Percentiles rank a stretch among this genome's conserved stretches.
phyloP scores from a whole-genome alignment of 2,797 vertebrate species.

The Sylvilagus floridanus region DNA sequence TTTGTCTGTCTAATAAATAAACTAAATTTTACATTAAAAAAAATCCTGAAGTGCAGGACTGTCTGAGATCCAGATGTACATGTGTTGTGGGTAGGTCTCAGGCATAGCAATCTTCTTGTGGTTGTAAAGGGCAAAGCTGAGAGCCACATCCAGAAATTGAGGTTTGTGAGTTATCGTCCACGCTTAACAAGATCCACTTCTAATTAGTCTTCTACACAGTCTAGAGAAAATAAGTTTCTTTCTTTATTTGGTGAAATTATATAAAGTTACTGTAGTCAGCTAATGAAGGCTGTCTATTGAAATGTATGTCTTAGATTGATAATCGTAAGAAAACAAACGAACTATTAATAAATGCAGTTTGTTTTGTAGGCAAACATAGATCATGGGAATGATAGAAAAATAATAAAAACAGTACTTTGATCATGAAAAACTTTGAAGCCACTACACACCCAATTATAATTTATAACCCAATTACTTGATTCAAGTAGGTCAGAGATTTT shows the following conservation, averaged over 20 bases:
- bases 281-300: neutral
- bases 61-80: neutral
- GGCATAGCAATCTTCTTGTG: neutral
- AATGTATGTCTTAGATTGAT: neutral
- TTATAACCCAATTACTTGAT: neutral
- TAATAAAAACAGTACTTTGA: neutral
- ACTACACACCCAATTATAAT: neutral
- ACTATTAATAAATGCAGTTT: neutral
- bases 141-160: neutral
- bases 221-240: neutral
- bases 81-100: neutral
- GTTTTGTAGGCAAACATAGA: neutral
- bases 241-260: neutral
- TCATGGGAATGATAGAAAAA: neutral
- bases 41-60: neutral
- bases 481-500: neutral
- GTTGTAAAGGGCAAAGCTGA: neutral
- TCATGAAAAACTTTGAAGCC: constrained; percentile 24
- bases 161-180: neutral
- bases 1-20: too few relatives aligned
- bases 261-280: neutral
- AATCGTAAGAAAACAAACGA: constrained; percentile 4
- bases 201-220: neutral
- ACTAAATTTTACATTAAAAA: neutral
- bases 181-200: neutral